These are phyloP conservation scores for Piprites chloris DNA, from an alignment of 2,113 vertebrate genomes.

Conservation along the genomic window DNA sequence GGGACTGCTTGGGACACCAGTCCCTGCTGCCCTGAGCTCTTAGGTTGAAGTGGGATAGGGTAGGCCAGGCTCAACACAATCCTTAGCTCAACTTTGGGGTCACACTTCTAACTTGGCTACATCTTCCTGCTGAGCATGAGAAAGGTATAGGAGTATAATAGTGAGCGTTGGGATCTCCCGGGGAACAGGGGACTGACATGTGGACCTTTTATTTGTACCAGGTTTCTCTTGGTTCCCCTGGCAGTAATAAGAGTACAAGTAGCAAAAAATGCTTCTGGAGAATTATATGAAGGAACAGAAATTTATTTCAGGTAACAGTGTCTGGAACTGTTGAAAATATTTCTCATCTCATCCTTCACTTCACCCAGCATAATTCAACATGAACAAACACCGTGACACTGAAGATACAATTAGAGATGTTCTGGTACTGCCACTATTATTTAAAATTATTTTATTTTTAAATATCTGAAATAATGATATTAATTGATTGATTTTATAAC, in stretches of 20 bases:
- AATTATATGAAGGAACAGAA: neutral
- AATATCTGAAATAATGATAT: neutral
- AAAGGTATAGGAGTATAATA: neutral
- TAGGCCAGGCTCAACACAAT: neutral
- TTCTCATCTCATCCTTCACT: neutral
- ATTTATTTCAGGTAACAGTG: neutral
- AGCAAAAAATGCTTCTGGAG: neutral
- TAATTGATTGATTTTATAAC: neutral
- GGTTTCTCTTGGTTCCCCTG: neutral
- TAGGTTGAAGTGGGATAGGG: neutral
- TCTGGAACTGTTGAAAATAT: neutral
- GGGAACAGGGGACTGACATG: fast-evolving
- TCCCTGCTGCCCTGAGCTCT: neutral
- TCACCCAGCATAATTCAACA: fast-evolving
- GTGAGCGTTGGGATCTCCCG: neutral
- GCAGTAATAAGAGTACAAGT: fast-evolving
- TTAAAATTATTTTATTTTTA: neutral
- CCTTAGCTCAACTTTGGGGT: neutral
- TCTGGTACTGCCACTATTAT: neutral
- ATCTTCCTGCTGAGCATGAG: neutral
- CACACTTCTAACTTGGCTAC: fast-evolving
- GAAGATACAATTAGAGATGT: neutral
- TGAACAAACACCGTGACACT: neutral
- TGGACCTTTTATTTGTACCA: neutral
- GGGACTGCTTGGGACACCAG: too few relatives aligned